A percentile compares a stretch with the other conserved stretches of the same genome.
These are phyloP conservation scores for Drosophila guanche DNA, from an alignment of 1,140 invertebrate species.

Conservation along the genomic window DNA sequence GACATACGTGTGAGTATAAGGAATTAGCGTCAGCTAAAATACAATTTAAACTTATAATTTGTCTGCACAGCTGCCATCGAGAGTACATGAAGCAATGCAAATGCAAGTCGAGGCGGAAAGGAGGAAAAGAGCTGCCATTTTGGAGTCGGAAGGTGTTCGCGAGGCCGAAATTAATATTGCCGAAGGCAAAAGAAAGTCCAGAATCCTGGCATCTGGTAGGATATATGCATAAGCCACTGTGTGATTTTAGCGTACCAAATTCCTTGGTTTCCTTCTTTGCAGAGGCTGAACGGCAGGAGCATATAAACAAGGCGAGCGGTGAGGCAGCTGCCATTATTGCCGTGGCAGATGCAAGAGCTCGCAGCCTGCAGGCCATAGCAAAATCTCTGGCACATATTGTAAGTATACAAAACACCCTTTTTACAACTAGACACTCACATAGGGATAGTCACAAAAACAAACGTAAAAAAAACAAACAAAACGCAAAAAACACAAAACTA, in stretches of 20 bases:
- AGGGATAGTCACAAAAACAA: conserved; percentile 1
- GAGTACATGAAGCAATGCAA: conserved; percentile 99
- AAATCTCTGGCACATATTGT: conserved; percentile 86
- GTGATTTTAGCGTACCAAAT: not conserved
- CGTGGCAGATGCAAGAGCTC: conserved; percentile 92
- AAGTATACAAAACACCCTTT: conserved; percentile 42
- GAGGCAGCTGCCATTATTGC: conserved; percentile 94
- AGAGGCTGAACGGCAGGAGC: conserved; percentile 94
- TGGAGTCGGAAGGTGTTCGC: conserved; percentile 97
- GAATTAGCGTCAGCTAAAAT: not conserved
- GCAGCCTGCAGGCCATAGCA: conserved; percentile 90
- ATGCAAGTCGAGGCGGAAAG: conserved; percentile 99
- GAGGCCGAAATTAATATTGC: conserved; percentile 99
- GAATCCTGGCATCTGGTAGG: conserved; percentile 95
- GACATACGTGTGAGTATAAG: conserved; percentile 87
- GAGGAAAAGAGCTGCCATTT: conserved; percentile 96
- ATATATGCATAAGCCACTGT: not conserved
- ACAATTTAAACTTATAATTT: not conserved
- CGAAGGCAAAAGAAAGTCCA: conserved; percentile 95
- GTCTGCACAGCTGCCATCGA: conserved; percentile 87
- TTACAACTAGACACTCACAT: conserved; percentile 7
- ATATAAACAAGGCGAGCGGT: conserved; percentile 94
- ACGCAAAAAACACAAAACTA: not conserved
- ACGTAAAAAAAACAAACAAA: not conserved
- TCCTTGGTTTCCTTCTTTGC: not conserved